These are phyloP conservation scores for Notiomystis cincta DNA, from an alignment of 2,113 vertebrate species.

Conservation along the genomic window DNA sequence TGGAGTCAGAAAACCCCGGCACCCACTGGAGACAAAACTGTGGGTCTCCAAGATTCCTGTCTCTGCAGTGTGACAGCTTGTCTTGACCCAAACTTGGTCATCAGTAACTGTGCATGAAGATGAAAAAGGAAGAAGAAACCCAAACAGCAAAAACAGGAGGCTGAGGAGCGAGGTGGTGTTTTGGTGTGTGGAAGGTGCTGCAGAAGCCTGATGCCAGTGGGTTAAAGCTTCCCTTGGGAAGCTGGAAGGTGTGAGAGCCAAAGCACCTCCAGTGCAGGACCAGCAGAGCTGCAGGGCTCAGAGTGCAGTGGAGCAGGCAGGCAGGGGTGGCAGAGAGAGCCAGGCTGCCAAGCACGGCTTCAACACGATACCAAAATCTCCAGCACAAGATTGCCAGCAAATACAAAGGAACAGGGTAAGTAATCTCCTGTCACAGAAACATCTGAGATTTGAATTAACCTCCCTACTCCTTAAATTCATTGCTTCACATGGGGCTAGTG, in stretches of 20 bases:
- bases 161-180: neutral
- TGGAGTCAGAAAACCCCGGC: neutral
- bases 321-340: neutral
- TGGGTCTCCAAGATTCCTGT: neutral
- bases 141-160: neutral
- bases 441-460: constrained; percentile 55
- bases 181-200: neutral
- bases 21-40: neutral
- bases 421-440: constrained; percentile 25
- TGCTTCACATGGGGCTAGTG: neutral
- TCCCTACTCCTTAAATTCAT: neutral
- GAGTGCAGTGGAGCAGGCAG: neutral
- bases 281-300: neutral
- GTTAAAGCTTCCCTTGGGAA: neutral
- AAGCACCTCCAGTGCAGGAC: neutral
- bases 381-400: neutral
- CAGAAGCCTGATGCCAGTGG: neutral
- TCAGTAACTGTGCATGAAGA: neutral
- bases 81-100: neutral
- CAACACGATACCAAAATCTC: neutral
- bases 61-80: neutral
- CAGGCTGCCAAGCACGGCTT: neutral
- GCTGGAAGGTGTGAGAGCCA: neutral
- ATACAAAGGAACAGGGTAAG: neutral
- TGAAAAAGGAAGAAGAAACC: neutral